Evolutionary conservation across 2,888 invertebrate species (phyloP), one percentile per base, ranked within the genome.

Genomic region (Synergus gifuensis): DNA sequence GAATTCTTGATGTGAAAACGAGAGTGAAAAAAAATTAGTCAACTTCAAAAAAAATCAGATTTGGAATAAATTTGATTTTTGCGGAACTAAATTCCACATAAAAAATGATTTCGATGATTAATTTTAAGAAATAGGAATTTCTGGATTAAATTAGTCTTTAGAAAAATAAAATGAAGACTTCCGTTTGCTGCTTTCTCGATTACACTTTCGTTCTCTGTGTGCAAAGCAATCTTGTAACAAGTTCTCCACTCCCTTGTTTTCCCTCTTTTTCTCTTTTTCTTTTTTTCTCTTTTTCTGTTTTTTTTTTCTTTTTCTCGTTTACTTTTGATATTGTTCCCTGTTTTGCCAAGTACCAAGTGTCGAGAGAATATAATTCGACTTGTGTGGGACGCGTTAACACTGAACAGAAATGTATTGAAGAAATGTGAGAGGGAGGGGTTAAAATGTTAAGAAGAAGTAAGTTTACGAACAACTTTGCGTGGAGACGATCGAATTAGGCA

Each of bases 401-500:
- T 22, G 44, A 46, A 22, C 46, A 28, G 69, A 46, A 69, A 69
- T 69, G 69, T 69, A 49, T 69, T 22, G 44, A 69, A 49, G 28
- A 69, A 46, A 69, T 44, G 12, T 14, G 49, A 44, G 22, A 14
- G 44, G 28, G 69, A 46, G 46, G 69, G 28, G 28, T 44, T 44
- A 22, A 69, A 69, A 66, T 18, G 42, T 40, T n/a, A 54, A 40
- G 64, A 46, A 46, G 69, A 22, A 69, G 16, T 69, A 69, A 69
- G 46, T 49, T 69, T 46, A 69, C 42, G 44, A 67, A 69, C 44
- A 69, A 69, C 46, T 69, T 69, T 69, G 69, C 69, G 22, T 69
- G 49, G 46, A 69, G 69, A 69, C 46, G 69, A 69, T 69, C 69
- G 69, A 69, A 69, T 69, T 69, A 69, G 69, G 69, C 69, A 69